Evolutionary conservation across 2,113 vertebrate genomes (phyloP).

Genomic region (Paedocypris sp.): DNA sequence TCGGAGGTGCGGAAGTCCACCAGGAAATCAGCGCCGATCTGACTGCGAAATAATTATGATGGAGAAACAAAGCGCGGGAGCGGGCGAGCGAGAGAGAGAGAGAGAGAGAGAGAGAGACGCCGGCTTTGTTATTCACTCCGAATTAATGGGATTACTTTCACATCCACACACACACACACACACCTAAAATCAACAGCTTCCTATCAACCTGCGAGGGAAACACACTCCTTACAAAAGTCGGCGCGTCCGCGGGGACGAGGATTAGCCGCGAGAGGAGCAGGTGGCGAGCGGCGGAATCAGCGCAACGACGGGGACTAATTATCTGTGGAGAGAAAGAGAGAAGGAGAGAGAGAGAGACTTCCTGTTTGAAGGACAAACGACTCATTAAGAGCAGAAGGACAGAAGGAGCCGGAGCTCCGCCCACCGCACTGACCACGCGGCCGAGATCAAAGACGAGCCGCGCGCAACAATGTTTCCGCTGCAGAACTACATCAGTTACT

Average conservation of each 20-base stretch:
- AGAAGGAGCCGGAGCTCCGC: no score
- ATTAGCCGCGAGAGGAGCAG: constrained; percentile 62
- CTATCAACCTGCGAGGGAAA: constrained; percentile 32
- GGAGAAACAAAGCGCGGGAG: constrained; percentile 89
- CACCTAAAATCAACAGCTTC: constrained; percentile 51
- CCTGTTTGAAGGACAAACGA: constrained; percentile 64
- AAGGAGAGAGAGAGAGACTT: constrained; percentile 49
- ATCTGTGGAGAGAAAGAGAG: constrained; percentile 47
- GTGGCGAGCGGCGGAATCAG: constrained; percentile 47
- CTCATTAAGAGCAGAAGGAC: constrained; percentile 66
- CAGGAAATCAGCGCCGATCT: constrained; percentile 90
- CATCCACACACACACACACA: constrained; percentile 50
- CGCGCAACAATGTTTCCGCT: no score
- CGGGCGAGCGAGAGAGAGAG: constrained; percentile 72
- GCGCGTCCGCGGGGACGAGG: constrained; percentile 53
- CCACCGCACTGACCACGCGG: constrained; percentile 55
- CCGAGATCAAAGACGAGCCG: no score
- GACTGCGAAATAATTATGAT: constrained; percentile 96
- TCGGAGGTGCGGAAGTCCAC: constrained; percentile 79
- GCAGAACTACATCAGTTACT: no score
- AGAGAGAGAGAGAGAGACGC: constrained; percentile 61
- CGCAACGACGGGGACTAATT: constrained; percentile 60
- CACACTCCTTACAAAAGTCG: constrained; percentile 48
- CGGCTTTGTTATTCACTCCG: constrained; percentile 93
- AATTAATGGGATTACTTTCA: constrained; percentile 91